Conservation (phyloP, 2,797 vertebrate species). For the Myotis pilosus region DNA sequence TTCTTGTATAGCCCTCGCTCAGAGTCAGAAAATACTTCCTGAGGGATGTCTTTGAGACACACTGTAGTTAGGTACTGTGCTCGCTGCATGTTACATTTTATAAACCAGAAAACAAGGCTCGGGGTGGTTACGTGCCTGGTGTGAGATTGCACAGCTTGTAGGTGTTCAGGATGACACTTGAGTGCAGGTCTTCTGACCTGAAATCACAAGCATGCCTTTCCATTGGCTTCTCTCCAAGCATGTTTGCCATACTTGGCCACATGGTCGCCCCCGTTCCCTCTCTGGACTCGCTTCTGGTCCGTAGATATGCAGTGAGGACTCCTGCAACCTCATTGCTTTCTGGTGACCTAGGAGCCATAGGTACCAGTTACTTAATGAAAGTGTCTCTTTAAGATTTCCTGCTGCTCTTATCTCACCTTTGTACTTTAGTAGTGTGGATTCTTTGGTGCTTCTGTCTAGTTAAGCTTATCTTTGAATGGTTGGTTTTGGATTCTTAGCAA, state of each 20-base stretch:
- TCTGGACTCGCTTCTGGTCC: not conserved
- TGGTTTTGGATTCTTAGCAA: constrained; percentile 70
- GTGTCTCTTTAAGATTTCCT: constrained; percentile 63
- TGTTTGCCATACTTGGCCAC: not conserved
- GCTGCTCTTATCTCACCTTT: constrained; percentile 66
- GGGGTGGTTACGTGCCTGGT: constrained; percentile 11
- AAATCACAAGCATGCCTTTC: constrained; percentile 45
- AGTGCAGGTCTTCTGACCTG: not conserved
- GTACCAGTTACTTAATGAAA: constrained; percentile 42
- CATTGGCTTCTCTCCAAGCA: not conserved
- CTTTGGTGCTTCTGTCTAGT: constrained; percentile 63
- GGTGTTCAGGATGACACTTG: not conserved
- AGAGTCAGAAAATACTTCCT: constrained; percentile 36
- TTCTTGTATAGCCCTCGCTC: constrained; percentile 46
- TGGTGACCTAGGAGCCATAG: constrained; percentile 5
- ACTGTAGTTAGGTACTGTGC: not conserved
- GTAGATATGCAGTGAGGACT: not conserved
- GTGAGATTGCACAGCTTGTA: constrained; percentile 24
- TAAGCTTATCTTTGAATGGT: constrained; percentile 68
- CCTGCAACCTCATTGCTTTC: not conserved
- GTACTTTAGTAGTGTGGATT: constrained; percentile 72
- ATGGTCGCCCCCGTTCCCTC: not conserved
- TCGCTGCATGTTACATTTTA: not conserved
- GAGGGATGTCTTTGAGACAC: constrained; percentile 5
- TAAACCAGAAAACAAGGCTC: constrained; percentile 10